Conservation (phyloP, 2,113 vertebrate species). For the Actenoides hombroni region DNA sequence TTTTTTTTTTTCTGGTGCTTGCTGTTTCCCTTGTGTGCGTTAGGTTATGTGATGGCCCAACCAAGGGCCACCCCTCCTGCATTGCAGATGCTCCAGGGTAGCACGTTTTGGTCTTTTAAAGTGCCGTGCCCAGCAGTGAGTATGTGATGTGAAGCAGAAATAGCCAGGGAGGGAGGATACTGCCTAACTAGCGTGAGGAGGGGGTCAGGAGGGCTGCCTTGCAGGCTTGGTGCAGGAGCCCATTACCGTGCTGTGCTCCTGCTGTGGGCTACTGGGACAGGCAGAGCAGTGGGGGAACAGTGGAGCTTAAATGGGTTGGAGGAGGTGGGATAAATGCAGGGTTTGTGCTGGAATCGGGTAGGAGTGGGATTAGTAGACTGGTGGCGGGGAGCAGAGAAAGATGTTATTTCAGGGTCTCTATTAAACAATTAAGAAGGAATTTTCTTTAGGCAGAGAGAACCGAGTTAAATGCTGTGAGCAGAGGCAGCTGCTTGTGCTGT, state of each 20-base stretch:
- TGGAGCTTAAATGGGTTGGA: not conserved
- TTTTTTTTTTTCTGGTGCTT: not conserved
- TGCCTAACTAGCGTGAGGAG: not conserved
- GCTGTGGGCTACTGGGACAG: not conserved
- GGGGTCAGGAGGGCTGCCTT: not conserved
- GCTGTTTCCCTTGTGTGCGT: not conserved
- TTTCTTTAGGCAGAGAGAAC: not conserved
- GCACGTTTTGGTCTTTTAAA: not conserved
- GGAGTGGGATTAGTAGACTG: not conserved
- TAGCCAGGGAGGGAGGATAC: not conserved
- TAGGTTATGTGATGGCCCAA: not conserved
- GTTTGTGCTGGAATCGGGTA: not conserved
- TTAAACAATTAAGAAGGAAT: not conserved
- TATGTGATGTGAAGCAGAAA: not conserved
- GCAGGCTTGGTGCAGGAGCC: not conserved
- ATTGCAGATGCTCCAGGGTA: not conserved
- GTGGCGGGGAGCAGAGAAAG: not conserved
- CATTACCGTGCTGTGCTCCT: not conserved
- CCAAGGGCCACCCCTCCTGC: not conserved
- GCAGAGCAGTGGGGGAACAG: not conserved
- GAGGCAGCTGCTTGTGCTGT: slow-evolving; percentile 10
- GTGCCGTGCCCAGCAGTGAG: not conserved
- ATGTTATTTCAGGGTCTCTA: not conserved
- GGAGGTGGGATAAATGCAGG: not conserved
- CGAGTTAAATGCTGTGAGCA: not conserved